Percentiles rank a stretch among this genome's conserved stretches.
Conservation (phyloP, 2,113 vertebrate genomes). For the Beaufortia kweichowensis region DNA sequence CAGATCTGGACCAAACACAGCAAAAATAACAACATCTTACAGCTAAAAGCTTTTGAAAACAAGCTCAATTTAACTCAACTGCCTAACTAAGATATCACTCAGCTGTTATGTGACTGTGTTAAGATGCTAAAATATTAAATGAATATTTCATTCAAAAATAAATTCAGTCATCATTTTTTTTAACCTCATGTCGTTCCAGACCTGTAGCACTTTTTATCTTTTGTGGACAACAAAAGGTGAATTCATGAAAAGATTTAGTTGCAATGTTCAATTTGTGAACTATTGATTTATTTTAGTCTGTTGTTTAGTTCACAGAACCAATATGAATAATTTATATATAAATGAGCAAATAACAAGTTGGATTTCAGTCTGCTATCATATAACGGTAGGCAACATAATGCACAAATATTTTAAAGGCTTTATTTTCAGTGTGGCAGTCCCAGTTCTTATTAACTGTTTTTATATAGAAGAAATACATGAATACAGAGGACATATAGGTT, state of each 20-base stretch:
- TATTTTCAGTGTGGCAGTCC: neutral
- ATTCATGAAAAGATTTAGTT: too few relatives aligned
- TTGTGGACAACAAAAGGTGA: neutral
- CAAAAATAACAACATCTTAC: slow-evolving; percentile 23
- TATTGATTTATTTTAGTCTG: too few relatives aligned
- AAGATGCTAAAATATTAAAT: too few relatives aligned
- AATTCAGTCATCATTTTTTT: neutral
- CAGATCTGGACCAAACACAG: slow-evolving; percentile 30
- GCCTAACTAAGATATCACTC: slow-evolving; percentile 4
- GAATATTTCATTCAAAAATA: neutral
- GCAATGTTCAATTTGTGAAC: too few relatives aligned
- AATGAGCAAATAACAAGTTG: too few relatives aligned
- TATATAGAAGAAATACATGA: too few relatives aligned
- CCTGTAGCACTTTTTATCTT: neutral
- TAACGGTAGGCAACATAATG: too few relatives aligned
- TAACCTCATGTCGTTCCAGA: neutral
- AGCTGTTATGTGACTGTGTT: neutral
- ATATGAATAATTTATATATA: too few relatives aligned
- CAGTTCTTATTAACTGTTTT: too few relatives aligned
- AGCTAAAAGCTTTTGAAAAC: slow-evolving; percentile 22
- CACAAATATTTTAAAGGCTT: neutral
- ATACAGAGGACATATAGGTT: too few relatives aligned
- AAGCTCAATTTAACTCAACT: slow-evolving; percentile 4
- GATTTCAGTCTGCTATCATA: too few relatives aligned
- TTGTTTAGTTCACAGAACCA: too few relatives aligned